Conservation (phyloP, 2,888 invertebrate genomes). For the Fragum sueziense region DNA sequence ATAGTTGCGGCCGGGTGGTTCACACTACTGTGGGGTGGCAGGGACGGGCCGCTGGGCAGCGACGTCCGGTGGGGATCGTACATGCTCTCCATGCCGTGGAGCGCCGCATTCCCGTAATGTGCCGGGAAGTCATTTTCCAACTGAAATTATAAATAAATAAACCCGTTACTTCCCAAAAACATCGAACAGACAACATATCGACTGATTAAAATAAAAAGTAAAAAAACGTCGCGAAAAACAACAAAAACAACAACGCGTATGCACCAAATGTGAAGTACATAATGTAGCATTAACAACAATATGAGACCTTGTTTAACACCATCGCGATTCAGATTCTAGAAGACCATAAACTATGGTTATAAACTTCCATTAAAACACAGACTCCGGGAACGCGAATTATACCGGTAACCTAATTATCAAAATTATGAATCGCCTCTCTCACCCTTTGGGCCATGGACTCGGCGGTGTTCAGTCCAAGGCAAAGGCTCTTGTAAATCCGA, state of each 20-base stretch:
- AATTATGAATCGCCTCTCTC: slow-evolving; percentile 61
- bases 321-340: slow-evolving; percentile 39
- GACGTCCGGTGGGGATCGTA: slow-evolving; percentile 74
- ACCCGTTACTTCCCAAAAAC: slow-evolving; percentile 23
- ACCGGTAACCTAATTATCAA: slow-evolving; percentile 56
- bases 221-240: slow-evolving; percentile 7
- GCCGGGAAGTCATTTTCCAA: slow-evolving; percentile 76
- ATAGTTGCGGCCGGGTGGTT: slow-evolving; percentile 70
- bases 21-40: slow-evolving; percentile 68
- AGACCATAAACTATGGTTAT: slow-evolving; percentile 59
- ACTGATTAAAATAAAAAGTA: no score
- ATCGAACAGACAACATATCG: no score
- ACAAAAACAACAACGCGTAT: slow-evolving; percentile 25
- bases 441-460: slow-evolving; percentile 77
- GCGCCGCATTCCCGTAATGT: slow-evolving; percentile 71
- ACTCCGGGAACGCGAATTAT: slow-evolving; percentile 40
- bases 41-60: slow-evolving; percentile 62
- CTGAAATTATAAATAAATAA: slow-evolving; percentile 67
- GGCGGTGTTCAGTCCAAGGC: slow-evolving; percentile 58
- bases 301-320: slow-evolving; percentile 40
- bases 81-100: slow-evolving; percentile 71
- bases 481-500: slow-evolving; percentile 58
- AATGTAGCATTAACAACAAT: slow-evolving; percentile 37
- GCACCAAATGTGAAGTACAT: slow-evolving; percentile 28
- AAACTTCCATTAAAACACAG: slow-evolving; percentile 64